These are phyloP conservation scores for Tichodroma muraria DNA, from an alignment of 2,113 vertebrate genomes.

Conservation along the genomic window DNA sequence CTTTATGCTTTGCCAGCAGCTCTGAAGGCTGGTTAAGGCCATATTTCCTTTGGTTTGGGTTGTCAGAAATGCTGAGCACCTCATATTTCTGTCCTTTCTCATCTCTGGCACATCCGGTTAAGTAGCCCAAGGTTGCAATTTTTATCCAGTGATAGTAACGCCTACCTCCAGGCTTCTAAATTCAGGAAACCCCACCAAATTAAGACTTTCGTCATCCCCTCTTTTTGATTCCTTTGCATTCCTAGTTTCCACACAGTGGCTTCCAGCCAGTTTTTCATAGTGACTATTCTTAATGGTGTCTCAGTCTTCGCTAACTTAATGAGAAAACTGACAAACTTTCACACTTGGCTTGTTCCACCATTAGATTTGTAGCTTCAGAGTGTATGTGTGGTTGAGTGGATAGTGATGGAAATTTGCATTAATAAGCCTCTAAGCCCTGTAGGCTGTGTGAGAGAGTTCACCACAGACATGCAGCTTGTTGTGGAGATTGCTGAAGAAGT, in stretches of 20 bases:
- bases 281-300: not conserved
- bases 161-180: not conserved
- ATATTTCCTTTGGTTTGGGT: not conserved
- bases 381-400: not conserved
- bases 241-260: not conserved
- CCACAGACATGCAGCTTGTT: not conserved
- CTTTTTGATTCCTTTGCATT: not conserved
- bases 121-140: not conserved
- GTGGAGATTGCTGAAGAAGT: not conserved
- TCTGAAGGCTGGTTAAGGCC: not conserved
- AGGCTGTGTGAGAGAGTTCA: not conserved
- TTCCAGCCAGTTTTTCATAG: not conserved
- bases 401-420: not conserved
- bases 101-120: not conserved
- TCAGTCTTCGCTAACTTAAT: not conserved
- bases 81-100: not conserved
- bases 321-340: not conserved
- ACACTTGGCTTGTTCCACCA: not conserved
- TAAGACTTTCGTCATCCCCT: not conserved
- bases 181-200: not conserved
- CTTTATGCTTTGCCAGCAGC: not conserved
- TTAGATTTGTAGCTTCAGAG: not conserved
- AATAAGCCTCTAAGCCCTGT: not conserved
- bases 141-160: not conserved
- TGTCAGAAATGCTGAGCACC: not conserved